These are phyloP conservation scores for Subanguina moxae DNA, from an alignment of 1,140 invertebrate species.

Conservation along the genomic window DNA sequence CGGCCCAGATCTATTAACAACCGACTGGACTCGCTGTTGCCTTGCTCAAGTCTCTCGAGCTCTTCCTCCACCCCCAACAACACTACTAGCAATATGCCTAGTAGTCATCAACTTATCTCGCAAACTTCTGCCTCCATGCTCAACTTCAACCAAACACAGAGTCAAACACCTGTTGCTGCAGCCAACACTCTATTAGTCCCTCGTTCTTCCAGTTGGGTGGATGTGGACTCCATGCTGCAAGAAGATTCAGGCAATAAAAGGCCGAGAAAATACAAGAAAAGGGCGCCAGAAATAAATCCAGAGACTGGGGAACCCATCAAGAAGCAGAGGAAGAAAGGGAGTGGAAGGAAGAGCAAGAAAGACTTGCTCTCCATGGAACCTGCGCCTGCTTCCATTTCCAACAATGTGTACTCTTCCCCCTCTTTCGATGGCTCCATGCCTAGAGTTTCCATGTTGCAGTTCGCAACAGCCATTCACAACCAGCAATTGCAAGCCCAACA, in stretches of 20 bases:
- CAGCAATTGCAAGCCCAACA: neutral
- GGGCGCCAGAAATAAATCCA: slow-evolving; percentile 27
- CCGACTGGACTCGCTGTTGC: neutral
- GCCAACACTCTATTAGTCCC: too few species aligned
- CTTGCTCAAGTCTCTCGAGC: neutral
- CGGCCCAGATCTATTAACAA: slow-evolving; percentile 1
- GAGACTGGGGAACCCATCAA: slow-evolving; percentile 22
- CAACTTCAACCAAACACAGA: neutral
- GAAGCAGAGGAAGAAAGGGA: slow-evolving; percentile 25
- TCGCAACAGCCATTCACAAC: slow-evolving; percentile 1
- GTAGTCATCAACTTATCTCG: neutral
- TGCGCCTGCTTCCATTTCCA: neutral
- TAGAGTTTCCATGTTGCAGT: neutral
- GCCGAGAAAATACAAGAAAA: slow-evolving; percentile 25
- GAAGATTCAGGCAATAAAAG: neutral
- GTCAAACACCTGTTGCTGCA: too few species aligned
- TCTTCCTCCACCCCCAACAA: neutral
- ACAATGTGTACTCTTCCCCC: neutral
- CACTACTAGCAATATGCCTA: neutral
- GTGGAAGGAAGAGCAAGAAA: slow-evolving; percentile 25
- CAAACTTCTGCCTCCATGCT: neutral
- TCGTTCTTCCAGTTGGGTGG: slow-evolving; percentile 7
- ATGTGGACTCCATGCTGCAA: slow-evolving; percentile 20
- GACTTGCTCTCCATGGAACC: slow-evolving; percentile 4
- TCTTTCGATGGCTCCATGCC: neutral